A percentile compares a stretch with the other conserved stretches of the same genome.
phyloP scores from a whole-genome alignment of 1,140 invertebrate species.

The Drosophila athabasca region DNA sequence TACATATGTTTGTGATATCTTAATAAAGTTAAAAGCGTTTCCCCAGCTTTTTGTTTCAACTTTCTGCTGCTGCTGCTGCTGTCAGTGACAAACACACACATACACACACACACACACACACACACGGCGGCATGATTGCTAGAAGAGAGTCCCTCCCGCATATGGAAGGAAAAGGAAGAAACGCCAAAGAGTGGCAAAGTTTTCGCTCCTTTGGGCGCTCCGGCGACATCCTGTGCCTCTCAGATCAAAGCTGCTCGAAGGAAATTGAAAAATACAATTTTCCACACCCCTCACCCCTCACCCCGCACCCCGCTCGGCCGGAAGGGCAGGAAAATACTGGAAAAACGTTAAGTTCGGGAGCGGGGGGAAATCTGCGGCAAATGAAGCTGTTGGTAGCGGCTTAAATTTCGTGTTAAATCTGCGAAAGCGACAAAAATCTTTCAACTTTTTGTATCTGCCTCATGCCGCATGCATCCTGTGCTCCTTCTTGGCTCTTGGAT shows the following conservation, averaged over 20 bases:
- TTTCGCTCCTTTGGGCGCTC: constrained; percentile 16
- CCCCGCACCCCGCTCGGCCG: background rate
- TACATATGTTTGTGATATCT: constrained; percentile 74
- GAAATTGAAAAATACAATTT: constrained; percentile 73
- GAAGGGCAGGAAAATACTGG: constrained; percentile 28
- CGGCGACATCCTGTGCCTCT: constrained; percentile 16
- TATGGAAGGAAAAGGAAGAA: background rate
- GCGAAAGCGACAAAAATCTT: constrained; percentile 21
- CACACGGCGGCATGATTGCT: background rate
- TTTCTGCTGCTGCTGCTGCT: constrained; percentile 72
- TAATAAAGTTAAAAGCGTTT: constrained; percentile 73
- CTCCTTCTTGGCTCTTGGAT: background rate
- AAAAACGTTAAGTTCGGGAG: constrained; percentile 8
- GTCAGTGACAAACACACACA: constrained; percentile 59
- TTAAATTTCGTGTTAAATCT: constrained; percentile 48
- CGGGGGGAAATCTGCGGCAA: background rate
- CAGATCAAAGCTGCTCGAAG: constrained; percentile 69
- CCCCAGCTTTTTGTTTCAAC: constrained; percentile 62
- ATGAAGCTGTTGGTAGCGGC: constrained; percentile 21
- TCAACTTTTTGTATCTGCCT: constrained; percentile 1
- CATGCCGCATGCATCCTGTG: background rate
- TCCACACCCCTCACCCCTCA: constrained; percentile 4
- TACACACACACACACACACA: constrained; percentile 43
- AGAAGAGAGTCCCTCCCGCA: constrained; percentile 7
- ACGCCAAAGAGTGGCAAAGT: constrained; percentile 32